Conservation (phyloP, 2,113 vertebrate species). For the Halcyon malimbica region DNA sequence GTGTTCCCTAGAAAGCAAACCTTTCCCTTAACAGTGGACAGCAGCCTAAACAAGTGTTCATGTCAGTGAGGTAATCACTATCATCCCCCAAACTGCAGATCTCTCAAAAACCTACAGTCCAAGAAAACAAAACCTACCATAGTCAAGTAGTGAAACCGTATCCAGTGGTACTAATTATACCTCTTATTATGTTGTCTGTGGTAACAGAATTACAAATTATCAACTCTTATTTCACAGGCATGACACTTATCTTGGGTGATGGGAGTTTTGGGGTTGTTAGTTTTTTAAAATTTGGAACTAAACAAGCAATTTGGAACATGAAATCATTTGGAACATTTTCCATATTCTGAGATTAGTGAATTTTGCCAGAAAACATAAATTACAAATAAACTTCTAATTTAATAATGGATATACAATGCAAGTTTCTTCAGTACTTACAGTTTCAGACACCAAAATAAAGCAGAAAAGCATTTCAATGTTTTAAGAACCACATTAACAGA, state of each 20-base stretch:
- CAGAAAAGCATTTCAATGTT: background rate
- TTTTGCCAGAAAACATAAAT: slow-evolving; percentile 25
- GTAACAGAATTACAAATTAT: background rate
- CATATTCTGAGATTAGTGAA: background rate
- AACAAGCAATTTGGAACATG: background rate
- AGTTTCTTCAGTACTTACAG: background rate
- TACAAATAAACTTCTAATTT: background rate
- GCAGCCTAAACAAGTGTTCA: background rate
- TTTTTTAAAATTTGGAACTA: background rate
- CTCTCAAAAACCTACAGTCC: background rate
- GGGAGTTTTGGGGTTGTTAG: background rate
- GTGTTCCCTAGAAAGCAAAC: background rate
- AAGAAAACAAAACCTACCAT: background rate
- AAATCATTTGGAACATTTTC: background rate
- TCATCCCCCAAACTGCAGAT: background rate
- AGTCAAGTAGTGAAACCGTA: background rate
- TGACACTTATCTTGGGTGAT: background rate
- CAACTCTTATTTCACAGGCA: background rate
- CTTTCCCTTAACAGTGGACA: background rate
- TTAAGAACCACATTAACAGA: slow-evolving; percentile 47
- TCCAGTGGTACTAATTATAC: background rate
- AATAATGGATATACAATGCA: background rate
- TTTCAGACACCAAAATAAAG: slow-evolving; percentile 8
- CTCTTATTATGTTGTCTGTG: background rate
- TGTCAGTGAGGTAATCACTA: background rate